Conservation (phyloP, 2,888 invertebrate genomes). For the Cephonodes hylas region DNA sequence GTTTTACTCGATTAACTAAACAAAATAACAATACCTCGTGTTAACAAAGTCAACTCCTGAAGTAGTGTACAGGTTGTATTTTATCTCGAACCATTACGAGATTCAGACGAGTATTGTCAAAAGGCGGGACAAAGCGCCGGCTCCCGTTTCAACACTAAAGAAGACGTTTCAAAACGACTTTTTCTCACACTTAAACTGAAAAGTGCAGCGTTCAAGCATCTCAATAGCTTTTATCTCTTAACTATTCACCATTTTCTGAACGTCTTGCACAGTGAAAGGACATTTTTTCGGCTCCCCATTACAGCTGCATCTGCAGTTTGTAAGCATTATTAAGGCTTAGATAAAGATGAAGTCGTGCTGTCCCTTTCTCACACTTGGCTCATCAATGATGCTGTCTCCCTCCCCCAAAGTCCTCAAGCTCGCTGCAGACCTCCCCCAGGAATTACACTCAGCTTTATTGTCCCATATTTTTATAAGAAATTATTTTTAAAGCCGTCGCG, state of each 20-base stretch:
- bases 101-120: not conserved
- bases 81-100: not conserved
- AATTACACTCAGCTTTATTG: slow-evolving; percentile 54
- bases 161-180: not conserved
- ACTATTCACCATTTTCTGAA: slow-evolving; percentile 7
- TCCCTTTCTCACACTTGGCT: not conserved
- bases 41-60: not conserved
- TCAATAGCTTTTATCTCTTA: slow-evolving; percentile 7
- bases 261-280: not conserved
- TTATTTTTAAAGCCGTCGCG: slow-evolving; percentile 32
- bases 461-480: slow-evolving; percentile 33
- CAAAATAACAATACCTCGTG: not conserved
- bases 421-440: slow-evolving; percentile 16
- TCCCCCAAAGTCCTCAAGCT: not conserved
- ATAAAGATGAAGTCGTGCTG: not conserved
- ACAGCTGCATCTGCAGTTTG: slow-evolving; percentile 3
- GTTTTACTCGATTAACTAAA: no score
- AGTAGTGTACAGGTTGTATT: not conserved
- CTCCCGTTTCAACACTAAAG: not conserved
- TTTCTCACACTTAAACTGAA: slow-evolving; percentile 5
- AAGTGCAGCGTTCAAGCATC: slow-evolving; percentile 4
- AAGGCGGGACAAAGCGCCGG: not conserved
- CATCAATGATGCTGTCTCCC: not conserved
- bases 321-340: not conserved
- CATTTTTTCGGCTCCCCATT: not conserved